Base-by-base conservation (phyloP, 2,797 vertebrate species). In the Fistularia commersonii region DNA sequence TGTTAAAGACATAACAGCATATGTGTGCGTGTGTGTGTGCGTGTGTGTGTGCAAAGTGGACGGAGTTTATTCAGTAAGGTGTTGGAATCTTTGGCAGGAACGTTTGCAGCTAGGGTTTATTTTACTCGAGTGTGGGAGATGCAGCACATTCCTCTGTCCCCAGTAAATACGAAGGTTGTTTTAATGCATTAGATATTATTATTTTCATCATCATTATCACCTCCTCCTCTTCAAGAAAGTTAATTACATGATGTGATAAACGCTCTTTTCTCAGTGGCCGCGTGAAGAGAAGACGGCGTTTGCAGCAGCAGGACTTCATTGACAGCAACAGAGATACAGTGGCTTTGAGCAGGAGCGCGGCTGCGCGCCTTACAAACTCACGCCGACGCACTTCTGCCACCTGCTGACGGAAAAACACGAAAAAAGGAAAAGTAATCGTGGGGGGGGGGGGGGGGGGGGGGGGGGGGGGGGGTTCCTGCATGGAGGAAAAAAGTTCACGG, bases 1-100 rank as follows among this genome's bases (percentile, higher is more conserved):
- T 62, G 68, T 80, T 83, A 74, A 85, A 85, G 70, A 84, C 75
- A 74, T 69, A 74, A 68, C 68, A 79, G 77, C 59, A 64, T 66
- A 75, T 32, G 68, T 61, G 6, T 36, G 2, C 6, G 35, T 36
- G 6, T 36, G 2, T 36, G 35, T 36, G 35, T 36, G 35, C 6
- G 35, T 36, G 35, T 6, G 41, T 42, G 41, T 3, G 41, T 13
- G 80, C 64, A 80, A 64, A 81, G 80, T 79, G 72, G 79, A 76
- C 70, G 43, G 61, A 69, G 76, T 86, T 79, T 82, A 83, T 79
- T 81, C 75, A 74, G 61, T 59, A 72, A 78, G 74, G 80, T 68
- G 68, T 63, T 62, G 54, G 77, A 69, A 79, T 62, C 64, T 63
- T 79, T 76, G 76, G 69, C 72, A 78, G 67, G 8, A 38, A 61